Evolutionary conservation across 2,888 invertebrate genomes (phyloP), one percentile per base, ranked within the genome.

Genomic region (Tethea ocularis): DNA sequence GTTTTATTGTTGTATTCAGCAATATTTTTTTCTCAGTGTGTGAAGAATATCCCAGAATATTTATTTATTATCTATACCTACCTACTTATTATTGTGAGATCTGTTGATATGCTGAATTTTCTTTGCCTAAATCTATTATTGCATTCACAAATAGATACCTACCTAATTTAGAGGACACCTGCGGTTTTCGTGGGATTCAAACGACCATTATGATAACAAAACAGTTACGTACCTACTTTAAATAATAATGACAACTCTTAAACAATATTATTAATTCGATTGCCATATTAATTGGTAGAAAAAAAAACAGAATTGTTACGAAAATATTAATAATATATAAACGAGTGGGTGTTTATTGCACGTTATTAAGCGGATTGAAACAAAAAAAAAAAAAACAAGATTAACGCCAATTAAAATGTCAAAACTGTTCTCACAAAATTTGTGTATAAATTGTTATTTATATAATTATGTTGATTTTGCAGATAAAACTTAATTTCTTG

Each of bases 141-240:
- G n/a, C 41, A 46, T 20, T 17, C n/a, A 8, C 17, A 41, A 41
- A n/a, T n/a, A n/a, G n/a, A n/a, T n/a, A 17, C 17, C 41, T 17
- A 17, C n/a, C n/a, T n/a, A 46, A 20, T 46, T 46, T 20, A 17
- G 10, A 46, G 10, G 41, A 17, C 46, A 20, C 46, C 20, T 46
- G 46, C 46, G 10, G 20, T 4, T 20, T 20, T 46, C 46, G 46
- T 46, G 46, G 46, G 46, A 46, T 46, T 46, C 46, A 46, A 46
- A 20, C 46, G 20, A 57, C 46, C 26, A 57, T 57, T 51, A 20
- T 13, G 20, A 46, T 8, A 46, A 20, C 46, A 46, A 26, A 41
- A 52, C 53, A 53, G 33, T 33, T 54, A n/a, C n/a, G n/a, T n/a
- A n/a, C n/a, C n/a, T n/a, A 54, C 15, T n/a, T 54, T 20, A 54